Evolutionary conservation across 2,888 invertebrate species (phyloP), one percentile per base, ranked within the genome.

Genomic region (Emmelina monodactyla): DNA sequence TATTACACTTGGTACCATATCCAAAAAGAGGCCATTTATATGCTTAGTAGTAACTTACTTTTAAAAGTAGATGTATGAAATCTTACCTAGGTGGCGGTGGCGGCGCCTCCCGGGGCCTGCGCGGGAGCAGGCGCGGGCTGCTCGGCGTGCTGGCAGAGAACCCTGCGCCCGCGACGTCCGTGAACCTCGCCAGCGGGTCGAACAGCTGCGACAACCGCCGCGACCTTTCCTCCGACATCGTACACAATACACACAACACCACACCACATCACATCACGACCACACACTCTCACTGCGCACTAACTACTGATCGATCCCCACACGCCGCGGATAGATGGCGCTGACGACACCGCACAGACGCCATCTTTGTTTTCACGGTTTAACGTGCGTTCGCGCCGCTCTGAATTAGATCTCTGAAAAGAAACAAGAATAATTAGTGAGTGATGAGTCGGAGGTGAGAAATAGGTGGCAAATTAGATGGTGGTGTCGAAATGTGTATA

Each of bases 191-290:
- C 56, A 92, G 82, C 48, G 91, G 91, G 73, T 92, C 91, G 65
- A 90, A 89, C 53, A 90, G 88, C 82, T 91, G 89, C 67, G 91
- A 91, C 66, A 91, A 75, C 59, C 91, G 85, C 57, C 88, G 84
- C 65, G 87, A 83, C 59, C 86, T 81, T 66, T 85, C 85, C 71
- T 85, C 85, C 51, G 85, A 82, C 85, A 85, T 85, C 61, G 63
- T 63, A 41, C 25, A 35, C 35, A 34, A 54, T 52, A 62, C 63
- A 65, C 61, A 54, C 29, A 55, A 63, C 61, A 65, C 54, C 47
- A 58, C 58, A 55, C 47, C 51, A 62, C 55, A 65, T 65, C 68
- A 73, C 72, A 69, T 71, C 63, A 71, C 73, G 60, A 58, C 64
- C 50, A 62, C 42, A 46, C 65, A 62, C 62, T 56, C 52, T 56